phyloP scores from a whole-genome alignment of 2,113 vertebrate species.

The Hydrolagus affinis region DNA sequence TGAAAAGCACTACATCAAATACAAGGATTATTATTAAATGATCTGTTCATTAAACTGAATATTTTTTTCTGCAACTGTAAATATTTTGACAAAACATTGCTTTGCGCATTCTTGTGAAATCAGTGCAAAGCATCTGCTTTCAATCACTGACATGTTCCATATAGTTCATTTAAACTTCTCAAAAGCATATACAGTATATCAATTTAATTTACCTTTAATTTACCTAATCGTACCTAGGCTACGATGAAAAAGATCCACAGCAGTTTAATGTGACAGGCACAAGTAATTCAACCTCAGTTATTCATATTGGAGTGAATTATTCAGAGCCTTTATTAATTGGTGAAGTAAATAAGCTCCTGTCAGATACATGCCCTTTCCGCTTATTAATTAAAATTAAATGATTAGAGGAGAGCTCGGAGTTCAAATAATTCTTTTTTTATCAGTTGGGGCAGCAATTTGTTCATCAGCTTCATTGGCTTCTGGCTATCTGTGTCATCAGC shows the following conservation, averaged over 20 bases:
- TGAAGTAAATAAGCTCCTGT: neutral
- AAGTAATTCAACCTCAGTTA: neutral
- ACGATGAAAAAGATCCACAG: neutral
- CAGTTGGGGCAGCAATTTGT: neutral
- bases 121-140: neutral
- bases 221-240: neutral
- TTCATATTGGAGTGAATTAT: neutral
- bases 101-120: neutral
- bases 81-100: neutral
- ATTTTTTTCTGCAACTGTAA: no score
- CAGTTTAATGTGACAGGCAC: neutral
- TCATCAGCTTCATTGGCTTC: neutral
- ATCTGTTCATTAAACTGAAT: no score
- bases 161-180: neutral
- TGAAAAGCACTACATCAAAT: no score
- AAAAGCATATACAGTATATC: neutral
- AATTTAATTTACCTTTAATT: neutral
- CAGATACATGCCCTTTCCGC: neutral
- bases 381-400: neutral
- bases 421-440: neutral
- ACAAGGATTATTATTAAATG: no score
- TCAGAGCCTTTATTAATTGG: neutral
- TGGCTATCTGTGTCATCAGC: neutral
- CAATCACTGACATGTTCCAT: neutral
- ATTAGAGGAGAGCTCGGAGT: neutral